Base-by-base conservation (phyloP, 1,140 invertebrate genomes). In the Cephus cinctus region DNA sequence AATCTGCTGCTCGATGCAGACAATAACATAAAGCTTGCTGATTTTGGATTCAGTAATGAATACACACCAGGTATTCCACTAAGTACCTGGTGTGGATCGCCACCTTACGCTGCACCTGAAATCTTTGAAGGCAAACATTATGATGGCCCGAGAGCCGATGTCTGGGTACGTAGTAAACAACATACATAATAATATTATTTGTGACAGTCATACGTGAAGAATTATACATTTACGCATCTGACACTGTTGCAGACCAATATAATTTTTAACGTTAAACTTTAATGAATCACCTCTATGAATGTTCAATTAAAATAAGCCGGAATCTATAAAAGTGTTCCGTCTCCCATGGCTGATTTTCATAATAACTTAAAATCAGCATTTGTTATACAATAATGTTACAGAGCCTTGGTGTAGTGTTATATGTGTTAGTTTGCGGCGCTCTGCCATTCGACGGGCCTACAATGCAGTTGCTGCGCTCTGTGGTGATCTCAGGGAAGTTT, bases 71-170 rank as follows among this genome's bases (percentile, higher is more conserved):
- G 89, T 35, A 84, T 89, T 52, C 81, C 90, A 20, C 78, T 96
- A 27, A 89, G 86, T 41, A 98, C 96, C 27, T 98, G 94, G 94
- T 98, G 95, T 78, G 94, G 94, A 2, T 94, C 91, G 31, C 96
- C 95, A n/a, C 95, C 95, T 15, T 98, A 98, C 77, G 96, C 96
- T 41, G 95, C 96, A 12, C 96, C 96, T 14, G 96, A 98, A 82
- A 85, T 98, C 35, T 97, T 98, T 78, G 92, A 97, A 75, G 96
- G 95, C 39, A 93, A 93, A 67, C 87, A 93, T 67, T 98, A 98
- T 67, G 92, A 95, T 60, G 95, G 95, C 8, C 93, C 94, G 21
- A 90, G 95, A 80, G 95, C 96, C 50, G 96, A 98, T 80, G 91
- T 98, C 70, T 98, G 96, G 96, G 93, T 95, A 82, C 69, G 75